phyloP scores from a whole-genome alignment of 2,888 invertebrate species.

The Apantesis nais region DNA sequence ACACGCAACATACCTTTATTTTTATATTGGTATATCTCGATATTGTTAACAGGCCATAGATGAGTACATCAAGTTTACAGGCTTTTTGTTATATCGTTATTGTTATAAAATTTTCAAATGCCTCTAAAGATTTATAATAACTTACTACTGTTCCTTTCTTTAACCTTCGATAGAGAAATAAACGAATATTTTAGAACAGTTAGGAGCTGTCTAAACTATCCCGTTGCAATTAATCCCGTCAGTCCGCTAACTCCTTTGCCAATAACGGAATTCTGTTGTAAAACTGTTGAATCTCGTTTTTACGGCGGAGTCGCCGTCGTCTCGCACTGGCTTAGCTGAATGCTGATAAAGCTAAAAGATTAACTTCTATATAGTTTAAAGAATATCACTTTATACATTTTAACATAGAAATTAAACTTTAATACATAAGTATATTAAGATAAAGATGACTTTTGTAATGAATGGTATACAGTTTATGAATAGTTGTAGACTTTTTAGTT shows the following conservation, averaged over 20 bases:
- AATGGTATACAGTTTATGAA: background rate
- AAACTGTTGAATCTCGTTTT: conserved; percentile 58
- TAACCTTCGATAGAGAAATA: background rate
- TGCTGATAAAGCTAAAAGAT: conserved; percentile 59
- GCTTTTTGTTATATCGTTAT: too few relatives aligned
- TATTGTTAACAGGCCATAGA: too few relatives aligned
- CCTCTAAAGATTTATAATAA: background rate
- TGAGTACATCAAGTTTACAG: too few relatives aligned
- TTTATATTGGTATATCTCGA: background rate
- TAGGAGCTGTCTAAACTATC: conserved; percentile 36
- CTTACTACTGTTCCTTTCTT: background rate
- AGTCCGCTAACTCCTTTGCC: conserved; percentile 63
- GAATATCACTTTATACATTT: conserved; percentile 44
- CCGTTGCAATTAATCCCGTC: conserved; percentile 62
- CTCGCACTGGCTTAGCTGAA: conserved; percentile 52
- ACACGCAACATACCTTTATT: background rate
- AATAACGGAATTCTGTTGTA: conserved; percentile 59
- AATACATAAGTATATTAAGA: background rate
- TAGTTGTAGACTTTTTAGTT: background rate
- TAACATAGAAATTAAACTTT: conserved; percentile 23
- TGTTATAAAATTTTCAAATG: background rate
- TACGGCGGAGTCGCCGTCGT: conserved; percentile 44
- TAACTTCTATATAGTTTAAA: conserved; percentile 49
- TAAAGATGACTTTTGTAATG: background rate
- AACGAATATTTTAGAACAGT: conserved; percentile 14